These are phyloP conservation scores for Fregetta grallaria DNA, from an alignment of 2,113 vertebrate species.

Conservation along the genomic window DNA sequence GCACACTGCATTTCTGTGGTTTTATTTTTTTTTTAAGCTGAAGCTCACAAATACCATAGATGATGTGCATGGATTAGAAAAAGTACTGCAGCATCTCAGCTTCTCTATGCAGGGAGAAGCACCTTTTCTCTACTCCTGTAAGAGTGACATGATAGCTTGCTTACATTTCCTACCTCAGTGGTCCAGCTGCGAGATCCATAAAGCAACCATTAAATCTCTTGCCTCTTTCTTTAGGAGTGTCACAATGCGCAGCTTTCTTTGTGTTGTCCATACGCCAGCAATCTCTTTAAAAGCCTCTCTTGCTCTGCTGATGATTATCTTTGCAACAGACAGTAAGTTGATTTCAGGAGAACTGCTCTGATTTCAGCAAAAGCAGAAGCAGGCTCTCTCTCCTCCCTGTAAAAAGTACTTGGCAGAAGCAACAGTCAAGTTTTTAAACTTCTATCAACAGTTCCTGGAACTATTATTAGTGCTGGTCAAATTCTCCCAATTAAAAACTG, in stretches of 20 bases:
- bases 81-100: not conserved
- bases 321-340: not conserved
- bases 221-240: not conserved
- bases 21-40: not conserved
- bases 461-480: not conserved
- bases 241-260: not conserved
- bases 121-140: not conserved
- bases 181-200: not conserved
- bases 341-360: not conserved
- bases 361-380: not conserved
- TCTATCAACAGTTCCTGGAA: not conserved
- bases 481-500: constrained; percentile 16
- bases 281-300: not conserved
- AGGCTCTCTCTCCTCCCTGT: not conserved
- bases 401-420: not conserved
- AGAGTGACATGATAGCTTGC: not conserved
- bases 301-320: not conserved
- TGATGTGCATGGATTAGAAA: not conserved
- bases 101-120: not conserved
- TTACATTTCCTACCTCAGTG: not conserved
- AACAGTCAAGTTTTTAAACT: not conserved
- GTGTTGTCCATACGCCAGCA: not conserved
- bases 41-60: not conserved
- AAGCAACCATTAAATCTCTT: not conserved
- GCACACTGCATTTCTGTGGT: not conserved